Evolutionary conservation across 2,113 vertebrate genomes (phyloP).

Genomic region (Vulpes ferrilata): DNA sequence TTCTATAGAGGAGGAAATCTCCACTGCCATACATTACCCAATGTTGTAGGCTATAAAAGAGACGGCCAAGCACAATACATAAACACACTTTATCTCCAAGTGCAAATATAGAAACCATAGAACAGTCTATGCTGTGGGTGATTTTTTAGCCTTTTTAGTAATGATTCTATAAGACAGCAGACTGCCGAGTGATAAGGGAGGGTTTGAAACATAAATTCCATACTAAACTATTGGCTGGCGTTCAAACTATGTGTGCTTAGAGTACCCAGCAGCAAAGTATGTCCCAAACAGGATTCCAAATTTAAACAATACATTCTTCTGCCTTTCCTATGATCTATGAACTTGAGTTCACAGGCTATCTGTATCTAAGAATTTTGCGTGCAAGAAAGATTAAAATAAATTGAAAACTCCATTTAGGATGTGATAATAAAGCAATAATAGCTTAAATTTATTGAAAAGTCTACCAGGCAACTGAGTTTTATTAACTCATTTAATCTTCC

Average conservation of each 20-base stretch:
- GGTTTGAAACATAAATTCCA: slow-evolving; percentile 65
- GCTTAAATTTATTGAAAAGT: slow-evolving; percentile 15
- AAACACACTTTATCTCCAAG: slow-evolving; percentile 62
- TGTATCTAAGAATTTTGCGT: slow-evolving; percentile 53
- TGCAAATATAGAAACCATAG: slow-evolving; percentile 71
- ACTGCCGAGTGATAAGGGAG: slow-evolving; percentile 62
- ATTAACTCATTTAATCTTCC: slow-evolving; percentile 21
- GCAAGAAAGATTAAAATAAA: slow-evolving; percentile 60
- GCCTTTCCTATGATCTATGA: slow-evolving; percentile 31
- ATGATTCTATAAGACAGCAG: slow-evolving; percentile 64
- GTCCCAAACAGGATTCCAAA: slow-evolving; percentile 61
- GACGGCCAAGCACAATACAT: slow-evolving; percentile 21
- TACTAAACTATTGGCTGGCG: slow-evolving; percentile 61
- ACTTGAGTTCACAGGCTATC: slow-evolving; percentile 37
- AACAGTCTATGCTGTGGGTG: not conserved
- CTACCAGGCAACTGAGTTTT: not conserved
- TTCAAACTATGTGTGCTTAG: slow-evolving; percentile 56
- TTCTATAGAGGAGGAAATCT: not conserved
- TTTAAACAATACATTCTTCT: slow-evolving; percentile 65
- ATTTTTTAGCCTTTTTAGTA: slow-evolving; percentile 64
- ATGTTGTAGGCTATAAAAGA: not conserved
- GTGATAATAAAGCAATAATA: not conserved
- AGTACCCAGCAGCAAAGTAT: slow-evolving; percentile 56
- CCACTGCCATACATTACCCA: not conserved
- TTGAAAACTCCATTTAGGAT: slow-evolving; percentile 18